Evolutionary conservation across 2,888 invertebrate species (phyloP).

Genomic region (Andrena fulva): DNA sequence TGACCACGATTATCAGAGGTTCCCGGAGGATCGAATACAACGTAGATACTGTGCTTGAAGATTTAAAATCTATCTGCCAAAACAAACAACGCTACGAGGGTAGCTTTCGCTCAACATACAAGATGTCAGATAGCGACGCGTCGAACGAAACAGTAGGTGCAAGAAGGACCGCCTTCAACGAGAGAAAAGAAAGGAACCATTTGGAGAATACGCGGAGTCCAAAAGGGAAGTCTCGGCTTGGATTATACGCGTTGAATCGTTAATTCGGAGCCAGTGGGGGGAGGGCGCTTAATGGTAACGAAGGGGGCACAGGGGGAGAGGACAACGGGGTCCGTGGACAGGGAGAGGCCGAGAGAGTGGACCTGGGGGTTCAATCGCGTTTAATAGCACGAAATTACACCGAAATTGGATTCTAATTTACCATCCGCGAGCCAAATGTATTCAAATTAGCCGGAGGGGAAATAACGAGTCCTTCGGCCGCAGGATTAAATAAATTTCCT

Average conservation of each 20-base stretch:
- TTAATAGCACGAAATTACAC: conserved; percentile 84
- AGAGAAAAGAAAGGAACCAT: not conserved
- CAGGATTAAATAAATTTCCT: conserved; percentile 83
- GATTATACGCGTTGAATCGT: conserved; percentile 45
- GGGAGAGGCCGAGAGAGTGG: conserved; percentile 29
- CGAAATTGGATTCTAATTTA: conserved; percentile 85
- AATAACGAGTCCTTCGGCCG: conserved; percentile 78
- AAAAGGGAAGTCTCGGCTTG: conserved; percentile 14
- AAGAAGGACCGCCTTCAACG: not conserved
- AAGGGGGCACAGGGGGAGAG: conserved; percentile 22
- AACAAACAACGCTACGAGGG: no score
- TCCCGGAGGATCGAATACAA: no score
- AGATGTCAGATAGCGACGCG: no score
- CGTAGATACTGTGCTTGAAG: no score
- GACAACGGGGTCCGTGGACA: conserved; percentile 42
- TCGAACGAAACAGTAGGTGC: not conserved
- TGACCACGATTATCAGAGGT: conserved; percentile 12
- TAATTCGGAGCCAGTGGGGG: conserved; percentile 30
- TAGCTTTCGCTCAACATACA: no score
- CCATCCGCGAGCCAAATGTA: conserved; percentile 80
- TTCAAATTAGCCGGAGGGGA: conserved; percentile 82
- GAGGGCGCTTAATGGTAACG: conserved; percentile 35
- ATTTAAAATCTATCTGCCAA: no score
- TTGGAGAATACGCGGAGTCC: not conserved
- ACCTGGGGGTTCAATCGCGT: conserved; percentile 77